phyloP scores from a whole-genome alignment of 2,888 invertebrate species.

The Anticlea derivata region DNA sequence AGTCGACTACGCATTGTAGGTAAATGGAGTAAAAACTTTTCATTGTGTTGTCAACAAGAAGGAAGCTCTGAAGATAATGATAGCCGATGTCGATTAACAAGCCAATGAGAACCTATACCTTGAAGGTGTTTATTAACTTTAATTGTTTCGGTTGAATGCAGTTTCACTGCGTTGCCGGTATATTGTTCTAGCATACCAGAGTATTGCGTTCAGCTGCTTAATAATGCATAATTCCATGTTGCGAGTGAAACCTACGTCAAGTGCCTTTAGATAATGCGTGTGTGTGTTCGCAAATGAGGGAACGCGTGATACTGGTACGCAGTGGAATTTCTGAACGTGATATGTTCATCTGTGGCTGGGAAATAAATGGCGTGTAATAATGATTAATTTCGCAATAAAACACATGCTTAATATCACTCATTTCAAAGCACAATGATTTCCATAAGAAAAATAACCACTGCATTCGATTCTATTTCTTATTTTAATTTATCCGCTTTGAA shows the following conservation, averaged over 20 bases:
- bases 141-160: conserved; percentile 76
- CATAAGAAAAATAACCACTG: conserved; percentile 8
- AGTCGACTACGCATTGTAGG: conserved; percentile 65
- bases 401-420: conserved; percentile 4
- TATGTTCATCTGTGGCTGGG: conserved; percentile 47
- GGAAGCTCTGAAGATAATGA: conserved; percentile 77
- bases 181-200: conserved; percentile 70
- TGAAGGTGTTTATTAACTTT: conserved; percentile 69
- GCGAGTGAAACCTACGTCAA: conserved; percentile 68
- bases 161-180: conserved; percentile 67
- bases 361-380: conserved; percentile 43
- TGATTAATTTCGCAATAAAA: conserved; percentile 39
- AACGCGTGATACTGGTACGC: conserved; percentile 57
- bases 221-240: conserved; percentile 73
- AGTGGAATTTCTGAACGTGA: conserved; percentile 49
- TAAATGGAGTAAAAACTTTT: conserved; percentile 65
- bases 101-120: conserved; percentile 73
- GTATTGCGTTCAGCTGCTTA: conserved; percentile 61
- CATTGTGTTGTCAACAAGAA: conserved; percentile 67
- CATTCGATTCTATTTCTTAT: conserved; percentile 15
- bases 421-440: conserved; percentile 1
- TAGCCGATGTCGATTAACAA: conserved; percentile 63
- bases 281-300: conserved; percentile 60
- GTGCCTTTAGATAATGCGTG: conserved; percentile 53
- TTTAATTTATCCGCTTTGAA: conserved; percentile 20